Evolutionary conservation across 2,113 vertebrate species (phyloP).

Genomic region (Rhabdornis inornatus): DNA sequence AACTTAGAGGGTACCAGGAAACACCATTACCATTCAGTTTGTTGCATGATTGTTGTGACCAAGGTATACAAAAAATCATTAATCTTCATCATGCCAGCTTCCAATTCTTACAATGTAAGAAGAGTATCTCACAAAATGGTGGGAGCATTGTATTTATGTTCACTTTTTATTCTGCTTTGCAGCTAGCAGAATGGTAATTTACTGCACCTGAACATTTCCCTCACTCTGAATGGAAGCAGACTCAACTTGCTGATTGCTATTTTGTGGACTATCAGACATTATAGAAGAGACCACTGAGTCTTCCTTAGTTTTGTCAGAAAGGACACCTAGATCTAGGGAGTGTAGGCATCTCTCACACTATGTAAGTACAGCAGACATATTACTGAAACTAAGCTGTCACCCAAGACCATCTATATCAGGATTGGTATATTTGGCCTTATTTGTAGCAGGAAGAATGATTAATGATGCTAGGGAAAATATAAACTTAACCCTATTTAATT

Average conservation of each 20-base stretch:
- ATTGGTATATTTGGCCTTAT: not conserved
- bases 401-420: not conserved
- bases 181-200: not conserved
- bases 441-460: not conserved
- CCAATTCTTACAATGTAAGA: not conserved
- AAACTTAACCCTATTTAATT: not conserved
- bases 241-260: not conserved
- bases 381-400: not conserved
- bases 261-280: not conserved
- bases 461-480: not conserved
- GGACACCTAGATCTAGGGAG: not conserved
- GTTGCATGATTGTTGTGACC: not conserved
- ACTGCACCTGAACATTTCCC: not conserved
- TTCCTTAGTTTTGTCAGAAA: not conserved
- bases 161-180: not conserved
- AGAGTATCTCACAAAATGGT: not conserved
- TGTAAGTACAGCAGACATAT: not conserved
- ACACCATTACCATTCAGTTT: not conserved
- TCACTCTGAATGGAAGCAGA: not conserved
- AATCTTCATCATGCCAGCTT: not conserved
- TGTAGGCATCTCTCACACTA: not conserved
- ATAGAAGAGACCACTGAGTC: not conserved
- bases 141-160: fast-evolving
- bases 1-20: not conserved
- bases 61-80: not conserved